Conservation (phyloP, 2,888 invertebrate species). For the Ceratothoa steindachneri region DNA sequence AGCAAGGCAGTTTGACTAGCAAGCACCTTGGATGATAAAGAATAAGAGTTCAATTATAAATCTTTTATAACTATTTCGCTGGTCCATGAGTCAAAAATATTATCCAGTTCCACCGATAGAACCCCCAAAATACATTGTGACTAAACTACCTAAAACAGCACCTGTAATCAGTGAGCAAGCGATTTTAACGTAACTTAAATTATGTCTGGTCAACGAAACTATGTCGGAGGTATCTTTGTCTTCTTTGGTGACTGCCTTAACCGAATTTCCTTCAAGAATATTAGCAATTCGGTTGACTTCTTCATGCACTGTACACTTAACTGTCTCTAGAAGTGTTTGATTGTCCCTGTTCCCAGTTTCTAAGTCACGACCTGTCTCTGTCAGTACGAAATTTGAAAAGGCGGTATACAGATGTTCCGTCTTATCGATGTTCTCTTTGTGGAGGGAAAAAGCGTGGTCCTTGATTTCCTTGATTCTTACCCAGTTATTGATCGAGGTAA, state of each 20-base stretch:
- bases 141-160: background rate
- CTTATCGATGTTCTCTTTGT: conserved; percentile 11
- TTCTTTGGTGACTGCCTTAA: background rate
- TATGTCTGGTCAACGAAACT: background rate
- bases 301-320: background rate
- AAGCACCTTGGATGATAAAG: too few relatives aligned
- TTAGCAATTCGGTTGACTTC: background rate
- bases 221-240: background rate
- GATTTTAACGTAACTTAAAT: background rate
- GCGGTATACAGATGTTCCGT: background rate
- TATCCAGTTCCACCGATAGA: background rate
- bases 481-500: conserved; percentile 64
- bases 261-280: background rate
- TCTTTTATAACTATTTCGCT: too few relatives aligned
- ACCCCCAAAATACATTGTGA: background rate
- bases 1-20: too few relatives aligned
- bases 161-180: background rate
- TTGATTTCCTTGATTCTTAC: conserved; percentile 64
- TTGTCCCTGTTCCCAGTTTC: too few relatives aligned
- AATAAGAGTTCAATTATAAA: too few relatives aligned
- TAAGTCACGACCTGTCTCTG: background rate
- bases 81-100: too few relatives aligned
- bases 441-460: conserved; percentile 53
- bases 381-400: background rate
- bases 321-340: background rate